Evolutionary conservation across 2,888 invertebrate genomes (phyloP), one percentile per base, ranked within the genome.

Genomic region (Camptogramma bilineatum): DNA sequence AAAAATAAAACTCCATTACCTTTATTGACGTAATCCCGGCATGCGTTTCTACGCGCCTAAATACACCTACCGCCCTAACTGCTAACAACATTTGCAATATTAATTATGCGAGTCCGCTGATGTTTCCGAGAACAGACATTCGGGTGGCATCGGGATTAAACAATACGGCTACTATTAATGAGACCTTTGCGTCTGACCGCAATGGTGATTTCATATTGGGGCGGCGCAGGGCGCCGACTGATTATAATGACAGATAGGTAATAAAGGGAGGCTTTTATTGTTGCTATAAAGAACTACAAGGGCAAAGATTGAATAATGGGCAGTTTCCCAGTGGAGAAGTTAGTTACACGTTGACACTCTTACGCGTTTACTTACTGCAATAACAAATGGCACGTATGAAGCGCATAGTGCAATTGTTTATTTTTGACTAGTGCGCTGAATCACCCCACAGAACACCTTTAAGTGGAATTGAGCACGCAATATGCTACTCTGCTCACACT

Each of bases 21-120:
- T 47, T 66, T 66, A 62, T 66, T 71, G 71, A 63, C 64, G 64
- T 63, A 66, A 70, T 58, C 44, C 55, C 48, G 67, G 60, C 60
- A 63, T 70, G 52, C 62, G 60, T 64, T 60, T 68, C 66, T 68
- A 61, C 63, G 64, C 68, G 70, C 70, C 75, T 74, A 71, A 74
- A 79, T 72, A 75, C 77, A 77, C 70, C 66, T 68, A 73, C 72
- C 64, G 76, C 70, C 80, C 77, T 84, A 85, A 87, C 88, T 87
- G 88, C 87, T 89, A 90, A 91, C 87, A 87, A 89, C 87, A 87
- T 90, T 91, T 91, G 87, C 87, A 91, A 90, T 90, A 91, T 91
- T 91, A 91, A 91, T 90, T 89, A 90, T 86, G 81, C 82, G 82
- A 80, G 77, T 76, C 75, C 75, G 75, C 81, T 82, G 82, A 84